Evolutionary conservation across 2,113 vertebrate genomes (phyloP), one percentile per base, ranked within the genome.

Genomic region (Poicephalus gulielmi): DNA sequence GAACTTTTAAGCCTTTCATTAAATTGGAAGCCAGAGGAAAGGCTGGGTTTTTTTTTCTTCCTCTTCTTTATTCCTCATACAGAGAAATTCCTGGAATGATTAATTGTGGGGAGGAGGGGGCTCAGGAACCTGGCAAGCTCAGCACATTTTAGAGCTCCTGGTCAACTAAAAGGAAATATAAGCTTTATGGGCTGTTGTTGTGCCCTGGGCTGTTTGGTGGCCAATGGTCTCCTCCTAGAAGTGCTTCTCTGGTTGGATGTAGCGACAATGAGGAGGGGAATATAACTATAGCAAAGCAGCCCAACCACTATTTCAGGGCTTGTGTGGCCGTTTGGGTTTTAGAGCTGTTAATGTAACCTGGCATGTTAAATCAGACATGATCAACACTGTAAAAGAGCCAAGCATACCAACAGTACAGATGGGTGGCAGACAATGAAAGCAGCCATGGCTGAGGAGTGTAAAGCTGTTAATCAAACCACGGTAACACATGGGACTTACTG

Each of bases 341-440:
- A 49, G 94, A 94, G 86, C 81, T 93, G 87, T 87, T 94, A 95
- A 95, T 96, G 85, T 89, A 94, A 88, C 85, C 87, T 92, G 96
- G 83, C 89, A 82, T 88, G 94, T 94, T 94, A 94, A 97, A 96
- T 93, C 91, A 96, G 86, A 95, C 84, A 92, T 86, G 92, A 95
- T 92, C 91, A 95, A 88, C 94, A 67, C 91, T 94, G 94, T 95
- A 64, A 92, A 94, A 88, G 88, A 96, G 94, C 96, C 96, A 94
- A 83, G 95, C 90, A 66, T 85, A 91, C 95, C 90, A 80, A 47
- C 79, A 66, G 96, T 94, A 94, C 92, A 94, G 96, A 96, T 96
- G 94, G 92, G 82, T 63, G 74, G 84, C 89, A 94, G 96, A 88
- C 95, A 93, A 92, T 53, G 91, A 88, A 96, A 94, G 92, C 74